These are phyloP conservation scores for Smutsia gigantea DNA, from an alignment of 2,797 vertebrate genomes.

Conservation along the genomic window DNA sequence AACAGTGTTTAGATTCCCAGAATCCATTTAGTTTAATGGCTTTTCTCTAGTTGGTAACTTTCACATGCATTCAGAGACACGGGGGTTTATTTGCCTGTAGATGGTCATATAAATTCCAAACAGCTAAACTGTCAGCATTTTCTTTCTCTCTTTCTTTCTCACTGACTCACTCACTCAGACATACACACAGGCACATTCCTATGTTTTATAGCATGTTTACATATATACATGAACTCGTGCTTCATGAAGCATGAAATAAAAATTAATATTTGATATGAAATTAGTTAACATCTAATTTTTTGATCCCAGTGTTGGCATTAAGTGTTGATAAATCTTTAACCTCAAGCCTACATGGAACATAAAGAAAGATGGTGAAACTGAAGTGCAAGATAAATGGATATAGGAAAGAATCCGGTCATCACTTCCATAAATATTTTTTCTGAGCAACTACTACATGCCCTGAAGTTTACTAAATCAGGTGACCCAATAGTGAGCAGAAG, in stretches of 20 bases:
- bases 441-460: background rate
- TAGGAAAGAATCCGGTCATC: background rate
- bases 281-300: conserved; percentile 15
- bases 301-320: background rate
- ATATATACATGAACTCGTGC: background rate
- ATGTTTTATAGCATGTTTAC: background rate
- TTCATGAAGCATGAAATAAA: background rate
- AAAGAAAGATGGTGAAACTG: background rate
- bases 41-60: background rate
- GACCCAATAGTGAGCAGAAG: background rate
- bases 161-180: background rate
- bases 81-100: background rate
- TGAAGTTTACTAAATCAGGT: background rate
- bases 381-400: background rate
- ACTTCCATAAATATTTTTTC: background rate
- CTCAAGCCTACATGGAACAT: background rate
- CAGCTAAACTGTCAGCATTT: background rate
- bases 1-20: background rate
- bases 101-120: background rate
- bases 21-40: background rate
- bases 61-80: background rate
- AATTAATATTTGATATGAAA: background rate
- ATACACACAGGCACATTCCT: background rate
- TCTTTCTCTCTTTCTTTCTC: background rate
- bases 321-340: background rate